Evolutionary conservation across 1,140 invertebrate species (phyloP).

Genomic region (Asbolus verrucosus): DNA sequence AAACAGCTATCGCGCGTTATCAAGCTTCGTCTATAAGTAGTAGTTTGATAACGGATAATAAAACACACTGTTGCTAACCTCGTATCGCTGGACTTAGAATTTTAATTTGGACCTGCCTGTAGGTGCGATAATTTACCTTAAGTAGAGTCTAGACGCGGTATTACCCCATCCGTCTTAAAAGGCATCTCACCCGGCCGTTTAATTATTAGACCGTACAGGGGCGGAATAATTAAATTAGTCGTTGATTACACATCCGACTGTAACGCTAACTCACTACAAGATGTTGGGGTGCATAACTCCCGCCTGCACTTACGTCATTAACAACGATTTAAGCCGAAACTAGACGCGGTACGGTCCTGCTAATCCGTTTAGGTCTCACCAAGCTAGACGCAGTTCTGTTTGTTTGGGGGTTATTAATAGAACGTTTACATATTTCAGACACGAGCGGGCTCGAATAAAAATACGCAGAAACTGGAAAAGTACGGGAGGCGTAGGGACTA

Average conservation of each 20-base stretch:
- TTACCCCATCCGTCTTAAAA: slow-evolving; percentile 33
- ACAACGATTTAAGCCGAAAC: neutral
- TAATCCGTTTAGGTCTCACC: too few relatives aligned
- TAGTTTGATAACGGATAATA: too few relatives aligned
- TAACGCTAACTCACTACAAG: slow-evolving; percentile 33
- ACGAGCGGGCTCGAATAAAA: too few relatives aligned
- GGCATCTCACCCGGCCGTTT: slow-evolving; percentile 25
- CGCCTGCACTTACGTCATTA: slow-evolving; percentile 8
- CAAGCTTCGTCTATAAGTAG: neutral
- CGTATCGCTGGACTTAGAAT: too few relatives aligned
- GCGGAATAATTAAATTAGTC: slow-evolving; percentile 39
- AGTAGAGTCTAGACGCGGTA: slow-evolving; percentile 20
- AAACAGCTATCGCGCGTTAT: neutral
- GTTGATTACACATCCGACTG: slow-evolving; percentile 42
- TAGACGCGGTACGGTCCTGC: neutral
- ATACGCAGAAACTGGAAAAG: too few relatives aligned
- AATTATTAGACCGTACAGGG: slow-evolving; percentile 40
- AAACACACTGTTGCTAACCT: too few relatives aligned
- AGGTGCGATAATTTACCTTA: slow-evolving; percentile 24
- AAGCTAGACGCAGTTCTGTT: too few relatives aligned
- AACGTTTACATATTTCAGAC: too few relatives aligned
- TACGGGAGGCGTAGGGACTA: too few relatives aligned
- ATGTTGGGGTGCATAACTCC: slow-evolving; percentile 27
- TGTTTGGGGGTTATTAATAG: too few relatives aligned
- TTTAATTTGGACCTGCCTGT: slow-evolving; percentile 2